phyloP scores from a whole-genome alignment of 2,113 vertebrate species.

The Phoxinus phoxinus region DNA sequence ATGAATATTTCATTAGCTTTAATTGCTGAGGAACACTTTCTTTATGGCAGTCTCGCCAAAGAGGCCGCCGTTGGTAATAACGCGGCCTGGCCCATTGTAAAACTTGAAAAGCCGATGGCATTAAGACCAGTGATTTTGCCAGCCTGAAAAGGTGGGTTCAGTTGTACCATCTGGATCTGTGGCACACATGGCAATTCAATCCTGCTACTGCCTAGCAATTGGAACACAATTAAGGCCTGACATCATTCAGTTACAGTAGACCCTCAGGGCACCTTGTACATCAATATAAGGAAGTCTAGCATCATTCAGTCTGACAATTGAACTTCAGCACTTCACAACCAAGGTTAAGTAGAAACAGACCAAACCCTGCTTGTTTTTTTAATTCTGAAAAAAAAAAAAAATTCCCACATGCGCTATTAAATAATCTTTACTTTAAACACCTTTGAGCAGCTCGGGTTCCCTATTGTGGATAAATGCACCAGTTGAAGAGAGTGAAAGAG shows the following conservation, averaged over 20 bases:
- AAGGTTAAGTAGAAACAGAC: background rate
- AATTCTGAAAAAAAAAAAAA: background rate
- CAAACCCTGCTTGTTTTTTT: background rate
- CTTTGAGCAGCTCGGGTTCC: background rate
- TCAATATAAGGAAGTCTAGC: constrained; percentile 27
- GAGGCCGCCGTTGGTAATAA: constrained; percentile 90
- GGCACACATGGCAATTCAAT: constrained; percentile 52
- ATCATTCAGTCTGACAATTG: constrained; percentile 12
- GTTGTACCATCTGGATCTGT: constrained; percentile 60
- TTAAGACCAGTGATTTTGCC: constrained; percentile 80
- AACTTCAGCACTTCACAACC: background rate
- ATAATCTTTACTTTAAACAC: background rate
- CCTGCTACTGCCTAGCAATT: constrained; percentile 40
- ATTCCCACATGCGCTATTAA: background rate
- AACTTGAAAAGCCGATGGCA: constrained; percentile 68
- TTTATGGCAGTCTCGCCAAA: constrained; percentile 90
- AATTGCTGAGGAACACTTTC: constrained; percentile 93
- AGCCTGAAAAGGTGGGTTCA: constrained; percentile 76
- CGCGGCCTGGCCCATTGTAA: constrained; percentile 83
- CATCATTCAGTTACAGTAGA: constrained; percentile 38
- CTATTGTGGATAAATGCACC: constrained; percentile 13
- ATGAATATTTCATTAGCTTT: constrained; percentile 97
- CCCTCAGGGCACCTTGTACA: constrained; percentile 16
- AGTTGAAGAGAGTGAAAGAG: constrained; percentile 46
- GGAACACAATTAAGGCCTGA: constrained; percentile 44